Percentiles rank a stretch among this genome's conserved stretches.
phyloP scores from a whole-genome alignment of 2,797 vertebrate species.

The Rhynchonycteris naso region DNA sequence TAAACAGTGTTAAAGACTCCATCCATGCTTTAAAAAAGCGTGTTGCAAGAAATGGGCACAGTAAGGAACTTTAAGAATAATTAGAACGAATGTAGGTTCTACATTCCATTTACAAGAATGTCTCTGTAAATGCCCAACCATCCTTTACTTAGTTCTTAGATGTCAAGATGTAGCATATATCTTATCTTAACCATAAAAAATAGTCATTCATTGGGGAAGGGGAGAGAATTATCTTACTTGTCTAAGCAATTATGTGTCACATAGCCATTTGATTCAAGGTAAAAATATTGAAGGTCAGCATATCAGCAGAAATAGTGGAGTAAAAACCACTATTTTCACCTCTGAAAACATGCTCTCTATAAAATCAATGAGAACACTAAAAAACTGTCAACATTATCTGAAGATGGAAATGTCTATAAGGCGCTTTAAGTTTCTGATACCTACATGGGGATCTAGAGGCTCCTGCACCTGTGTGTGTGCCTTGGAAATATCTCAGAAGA shows the following conservation, averaged over 20 bases:
- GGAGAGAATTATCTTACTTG: not conserved
- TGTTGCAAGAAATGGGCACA: not conserved
- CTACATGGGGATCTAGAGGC: not conserved
- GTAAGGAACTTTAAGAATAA: not conserved
- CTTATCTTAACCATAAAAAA: not conserved
- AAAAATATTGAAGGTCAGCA: not conserved
- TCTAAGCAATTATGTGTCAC: not conserved
- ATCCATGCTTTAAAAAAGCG: not conserved
- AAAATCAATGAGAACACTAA: not conserved
- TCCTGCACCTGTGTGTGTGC: not conserved
- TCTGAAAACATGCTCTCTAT: not conserved
- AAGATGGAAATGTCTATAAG: not conserved
- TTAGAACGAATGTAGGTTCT: not conserved
- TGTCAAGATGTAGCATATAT: not conserved
- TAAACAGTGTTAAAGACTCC: conserved; percentile 14
- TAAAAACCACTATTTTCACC: too few species aligned
- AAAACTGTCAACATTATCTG: not conserved
- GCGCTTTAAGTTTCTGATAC: not conserved
- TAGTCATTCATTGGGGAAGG: not conserved
- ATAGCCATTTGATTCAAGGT: conserved; percentile 1
- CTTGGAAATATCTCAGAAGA: not conserved
- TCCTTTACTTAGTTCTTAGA: not conserved
- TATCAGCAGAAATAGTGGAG: not conserved
- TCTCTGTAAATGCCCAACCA: not conserved
- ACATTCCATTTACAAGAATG: not conserved